Evolutionary conservation across 2,113 vertebrate genomes (phyloP).

Genomic region (Trematomus loennbergii): DNA sequence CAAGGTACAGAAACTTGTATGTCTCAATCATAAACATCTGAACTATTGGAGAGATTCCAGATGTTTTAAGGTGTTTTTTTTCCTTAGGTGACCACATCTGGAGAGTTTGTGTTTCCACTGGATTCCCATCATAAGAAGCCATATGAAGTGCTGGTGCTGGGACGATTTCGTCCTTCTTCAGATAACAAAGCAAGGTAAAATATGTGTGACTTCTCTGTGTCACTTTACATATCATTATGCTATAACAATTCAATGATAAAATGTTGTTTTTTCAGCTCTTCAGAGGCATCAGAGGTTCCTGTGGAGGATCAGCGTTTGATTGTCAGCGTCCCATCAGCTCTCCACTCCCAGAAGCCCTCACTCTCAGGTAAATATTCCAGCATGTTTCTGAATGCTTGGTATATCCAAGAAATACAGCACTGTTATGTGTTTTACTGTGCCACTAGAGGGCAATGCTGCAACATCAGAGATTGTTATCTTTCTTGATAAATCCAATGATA

Average conservation of each 20-base stretch:
- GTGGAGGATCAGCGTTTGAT: slow-evolving; percentile 89
- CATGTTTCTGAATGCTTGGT: neutral
- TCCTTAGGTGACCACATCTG: slow-evolving; percentile 89
- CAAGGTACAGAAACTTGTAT: slow-evolving; percentile 85
- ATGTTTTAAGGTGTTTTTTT: neutral
- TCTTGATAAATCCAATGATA: neutral
- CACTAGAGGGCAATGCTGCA: slow-evolving; percentile 87
- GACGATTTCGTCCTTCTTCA: slow-evolving; percentile 76
- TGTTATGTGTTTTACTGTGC: slow-evolving; percentile 2
- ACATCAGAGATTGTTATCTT: slow-evolving; percentile 48
- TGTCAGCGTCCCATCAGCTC: slow-evolving; percentile 91
- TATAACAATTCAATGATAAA: neutral
- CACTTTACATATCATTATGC: neutral
- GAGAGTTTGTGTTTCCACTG: slow-evolving; percentile 93
- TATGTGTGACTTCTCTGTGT: neutral
- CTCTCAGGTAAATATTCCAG: slow-evolving; percentile 85
- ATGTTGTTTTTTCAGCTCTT: slow-evolving; percentile 71
- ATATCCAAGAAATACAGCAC: neutral
- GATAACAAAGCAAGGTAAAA: slow-evolving; percentile 60
- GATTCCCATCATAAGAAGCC: slow-evolving; percentile 97
- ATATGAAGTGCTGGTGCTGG: slow-evolving; percentile 92
- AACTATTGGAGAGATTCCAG: neutral
- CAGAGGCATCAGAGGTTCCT: slow-evolving; percentile 56
- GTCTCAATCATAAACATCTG: neutral
- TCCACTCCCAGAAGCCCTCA: slow-evolving; percentile 96